Evolutionary conservation across 1,140 invertebrate genomes (phyloP).

Genomic region (Globodera rostochiensis): DNA sequence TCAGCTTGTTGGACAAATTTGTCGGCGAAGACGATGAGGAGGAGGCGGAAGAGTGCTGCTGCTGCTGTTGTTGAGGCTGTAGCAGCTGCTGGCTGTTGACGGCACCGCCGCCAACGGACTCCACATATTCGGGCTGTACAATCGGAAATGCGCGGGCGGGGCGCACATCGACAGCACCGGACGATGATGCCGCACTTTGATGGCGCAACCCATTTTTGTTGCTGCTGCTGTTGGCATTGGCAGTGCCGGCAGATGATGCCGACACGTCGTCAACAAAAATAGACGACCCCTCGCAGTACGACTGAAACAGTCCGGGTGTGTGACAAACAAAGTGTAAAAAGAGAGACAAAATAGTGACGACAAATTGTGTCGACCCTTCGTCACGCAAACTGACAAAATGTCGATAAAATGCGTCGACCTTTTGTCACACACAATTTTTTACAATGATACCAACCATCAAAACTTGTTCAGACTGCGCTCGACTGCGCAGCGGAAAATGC

Average conservation of each 20-base stretch:
- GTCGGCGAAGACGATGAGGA: conserved; percentile 26
- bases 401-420: not conserved
- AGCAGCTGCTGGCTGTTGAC: conserved; percentile 10
- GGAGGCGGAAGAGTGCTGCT: not conserved
- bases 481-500: conserved; percentile 55
- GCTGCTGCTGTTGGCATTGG: not conserved
- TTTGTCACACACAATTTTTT: not conserved
- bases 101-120: not conserved
- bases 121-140: conserved; percentile 1
- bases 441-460: conserved; percentile 40
- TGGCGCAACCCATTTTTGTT: not conserved
- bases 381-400: no score
- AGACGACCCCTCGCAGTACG: not conserved
- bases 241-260: no score
- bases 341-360: not conserved
- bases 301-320: not conserved
- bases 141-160: not conserved
- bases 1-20: conserved; percentile 33
- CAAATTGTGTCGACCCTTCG: not conserved
- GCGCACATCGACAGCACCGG: not conserved
- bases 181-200: not conserved
- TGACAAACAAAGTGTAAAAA: not conserved
- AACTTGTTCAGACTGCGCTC: conserved; percentile 34
- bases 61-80: conserved; percentile 29
- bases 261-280: not conserved